phyloP scores from a whole-genome alignment of 2,797 vertebrate species.

The Rhabdophis nuchalis region DNA sequence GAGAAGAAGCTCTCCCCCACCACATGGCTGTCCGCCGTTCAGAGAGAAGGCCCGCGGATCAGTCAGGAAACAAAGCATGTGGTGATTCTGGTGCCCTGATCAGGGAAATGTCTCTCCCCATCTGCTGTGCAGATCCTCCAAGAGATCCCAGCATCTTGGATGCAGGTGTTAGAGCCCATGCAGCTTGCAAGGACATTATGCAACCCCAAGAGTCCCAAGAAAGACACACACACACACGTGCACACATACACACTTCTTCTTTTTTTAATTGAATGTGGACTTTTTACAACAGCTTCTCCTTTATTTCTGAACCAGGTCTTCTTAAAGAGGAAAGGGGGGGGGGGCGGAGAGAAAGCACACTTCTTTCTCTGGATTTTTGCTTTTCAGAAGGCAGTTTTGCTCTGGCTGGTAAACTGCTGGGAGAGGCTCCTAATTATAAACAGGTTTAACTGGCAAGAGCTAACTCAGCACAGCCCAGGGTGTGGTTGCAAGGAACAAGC shows the following conservation, averaged over 20 bases:
- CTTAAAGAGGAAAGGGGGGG: background rate
- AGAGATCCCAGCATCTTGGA: background rate
- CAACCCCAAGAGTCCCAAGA: background rate
- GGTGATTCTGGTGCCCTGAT: background rate
- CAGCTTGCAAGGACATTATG: background rate
- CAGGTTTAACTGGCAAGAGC: conserved; percentile 43
- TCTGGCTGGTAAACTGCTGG: conserved; percentile 33
- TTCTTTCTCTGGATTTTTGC: background rate
- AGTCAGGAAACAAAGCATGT: background rate
- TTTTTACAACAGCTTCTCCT: background rate
- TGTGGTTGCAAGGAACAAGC: conserved; percentile 25
- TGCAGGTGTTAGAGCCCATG: background rate
- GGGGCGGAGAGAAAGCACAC: no score
- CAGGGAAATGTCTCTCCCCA: background rate
- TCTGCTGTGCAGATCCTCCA: background rate
- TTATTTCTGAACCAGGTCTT: background rate
- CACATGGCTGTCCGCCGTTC: background rate
- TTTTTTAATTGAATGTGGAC: background rate
- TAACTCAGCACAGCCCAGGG: conserved; percentile 31
- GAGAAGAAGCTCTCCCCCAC: background rate
- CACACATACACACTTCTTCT: background rate
- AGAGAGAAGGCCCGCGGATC: background rate
- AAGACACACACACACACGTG: no score
- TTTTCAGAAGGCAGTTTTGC: conserved; percentile 29
- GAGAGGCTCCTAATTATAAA: conserved; percentile 44